A percentile compares a stretch with the other conserved stretches of the same genome.
Conservation (phyloP, 2,113 vertebrate genomes). For the Tylochromis polylepis region DNA sequence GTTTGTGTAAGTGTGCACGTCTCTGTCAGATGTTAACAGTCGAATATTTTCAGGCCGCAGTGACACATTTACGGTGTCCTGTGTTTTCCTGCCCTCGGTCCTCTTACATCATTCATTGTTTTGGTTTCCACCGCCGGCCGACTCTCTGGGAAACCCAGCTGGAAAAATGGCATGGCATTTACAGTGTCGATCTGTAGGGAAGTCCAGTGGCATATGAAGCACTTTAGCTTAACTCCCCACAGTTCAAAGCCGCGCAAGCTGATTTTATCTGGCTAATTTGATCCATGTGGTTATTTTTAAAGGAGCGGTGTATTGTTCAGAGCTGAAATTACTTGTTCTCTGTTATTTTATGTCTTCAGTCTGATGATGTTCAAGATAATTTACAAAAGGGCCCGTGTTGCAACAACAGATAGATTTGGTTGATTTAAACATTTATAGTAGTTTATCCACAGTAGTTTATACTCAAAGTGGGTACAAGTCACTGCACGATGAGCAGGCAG, state of each 20-base stretch:
- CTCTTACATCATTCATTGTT: constrained; percentile 60
- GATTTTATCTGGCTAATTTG: not conserved
- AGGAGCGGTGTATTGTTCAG: not conserved
- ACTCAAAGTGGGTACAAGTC: not conserved
- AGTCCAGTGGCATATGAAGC: not conserved
- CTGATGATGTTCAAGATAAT: not conserved
- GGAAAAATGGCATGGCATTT: not conserved
- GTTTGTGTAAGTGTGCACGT: not conserved
- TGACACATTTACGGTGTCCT: constrained; percentile 43
- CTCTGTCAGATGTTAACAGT: not conserved
- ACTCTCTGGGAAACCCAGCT: not conserved
- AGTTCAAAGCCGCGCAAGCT: not conserved
- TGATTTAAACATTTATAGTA: not conserved
- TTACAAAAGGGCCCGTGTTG: accelerated
- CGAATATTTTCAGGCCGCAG: not conserved
- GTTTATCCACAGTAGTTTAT: not conserved
- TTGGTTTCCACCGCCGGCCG: constrained; percentile 8
- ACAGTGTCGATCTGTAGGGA: not conserved
- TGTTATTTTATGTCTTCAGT: not conserved
- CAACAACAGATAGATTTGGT: not conserved
- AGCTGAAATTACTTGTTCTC: not conserved
- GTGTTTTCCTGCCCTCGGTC: constrained; percentile 10
- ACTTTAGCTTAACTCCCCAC: not conserved
- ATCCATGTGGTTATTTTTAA: not conserved
- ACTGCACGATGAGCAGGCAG: not conserved